Conservation (phyloP, 2,888 invertebrate genomes). For the Pecten maximus region DNA sequence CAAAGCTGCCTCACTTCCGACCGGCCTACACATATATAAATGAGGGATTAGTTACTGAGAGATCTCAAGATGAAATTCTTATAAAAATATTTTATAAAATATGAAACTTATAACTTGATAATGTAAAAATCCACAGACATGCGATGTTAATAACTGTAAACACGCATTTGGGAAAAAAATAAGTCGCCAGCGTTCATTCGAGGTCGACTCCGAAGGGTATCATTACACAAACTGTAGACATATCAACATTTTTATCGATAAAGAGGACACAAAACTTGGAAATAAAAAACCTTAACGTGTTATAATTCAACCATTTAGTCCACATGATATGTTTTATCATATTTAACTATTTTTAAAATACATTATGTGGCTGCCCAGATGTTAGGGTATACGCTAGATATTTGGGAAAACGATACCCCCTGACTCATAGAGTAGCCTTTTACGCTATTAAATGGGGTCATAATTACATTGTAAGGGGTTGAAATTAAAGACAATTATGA, state of each 20-base stretch:
- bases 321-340: constrained; percentile 19
- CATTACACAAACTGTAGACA: not conserved
- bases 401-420: not conserved
- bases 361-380: not conserved
- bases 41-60: not conserved
- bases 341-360: not conserved
- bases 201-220: not conserved
- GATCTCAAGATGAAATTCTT: not conserved
- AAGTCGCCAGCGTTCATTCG: not conserved
- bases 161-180: not conserved
- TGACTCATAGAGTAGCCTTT: constrained; percentile 1
- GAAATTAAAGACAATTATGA: constrained; percentile 32
- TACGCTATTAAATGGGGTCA: constrained; percentile 22
- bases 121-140: not conserved
- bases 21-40: not conserved
- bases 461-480: constrained; percentile 30
- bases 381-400: not conserved
- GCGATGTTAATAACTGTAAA: not conserved
- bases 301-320: not conserved
- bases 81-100: not conserved
- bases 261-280: not conserved
- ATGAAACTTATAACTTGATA: not conserved
- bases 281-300: constrained; percentile 11
- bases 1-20: too few species aligned
- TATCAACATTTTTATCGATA: not conserved